Evolutionary conservation across 2,113 vertebrate species (phyloP), one percentile per base, ranked within the genome.

Genomic region (Hippotragus niger): DNA sequence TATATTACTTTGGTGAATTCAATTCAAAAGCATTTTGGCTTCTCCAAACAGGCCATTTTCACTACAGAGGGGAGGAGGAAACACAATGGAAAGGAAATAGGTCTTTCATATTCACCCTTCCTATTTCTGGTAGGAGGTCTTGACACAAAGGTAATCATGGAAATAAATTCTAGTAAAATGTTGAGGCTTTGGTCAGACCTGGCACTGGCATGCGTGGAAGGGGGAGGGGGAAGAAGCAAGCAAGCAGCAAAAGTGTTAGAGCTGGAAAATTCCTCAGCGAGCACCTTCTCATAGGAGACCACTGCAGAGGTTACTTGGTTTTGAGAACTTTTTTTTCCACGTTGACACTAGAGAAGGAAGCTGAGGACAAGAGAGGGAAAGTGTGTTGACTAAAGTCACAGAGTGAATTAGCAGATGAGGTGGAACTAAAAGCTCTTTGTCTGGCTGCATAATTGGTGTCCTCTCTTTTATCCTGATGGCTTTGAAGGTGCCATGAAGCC

Each of bases 111-210:
- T 97, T 98, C 98, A 97, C 97, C 95, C 96, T 99, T 98, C 98
- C 98, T 98, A 95, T 97, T 99, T 98, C 98, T 98, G 97, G 98
- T 98, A 98, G 98, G 98, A 98, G 97, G 98, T 98, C 98, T 98
- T 80, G 95, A 98, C 98, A 98, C 96, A 94, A 98, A 98, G 97
- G 94, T 98, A 98, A 98, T 98, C 98, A 98, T 95, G 97, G 97
- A 97, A 98, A 98, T 95, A 92, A 74, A 92, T 90, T 90, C 93
- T 98, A 98, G 97, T 98, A 98, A 98, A 98, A 98, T 43, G 36
- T 55, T 31, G 21, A 90, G 53, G 29, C 67, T 86, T 80, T 80
- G 64, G 50, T 94, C 55, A 58, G 71, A 47, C 13, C 57, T 74
- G n/a, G 52, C 47, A 2, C 76, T 12, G 53, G 47, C 67, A 11